Evolutionary conservation across 1,140 invertebrate species (phyloP).

Genomic region (Eupeodes corollae): DNA sequence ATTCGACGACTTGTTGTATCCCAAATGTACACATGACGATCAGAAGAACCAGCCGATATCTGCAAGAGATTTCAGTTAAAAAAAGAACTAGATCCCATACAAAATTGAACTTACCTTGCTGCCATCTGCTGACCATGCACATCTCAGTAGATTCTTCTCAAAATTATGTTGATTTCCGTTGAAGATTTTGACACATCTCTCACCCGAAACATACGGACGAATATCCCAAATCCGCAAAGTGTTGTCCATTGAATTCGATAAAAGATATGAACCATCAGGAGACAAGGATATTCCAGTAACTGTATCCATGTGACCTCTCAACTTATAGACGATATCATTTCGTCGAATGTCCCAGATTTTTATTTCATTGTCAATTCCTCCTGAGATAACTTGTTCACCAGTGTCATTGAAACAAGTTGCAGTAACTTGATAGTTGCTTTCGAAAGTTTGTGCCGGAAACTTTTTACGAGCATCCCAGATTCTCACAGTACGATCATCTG

Average conservation of each 20-base stretch:
- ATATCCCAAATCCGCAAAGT: slow-evolving; percentile 75
- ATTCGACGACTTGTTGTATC: slow-evolving; percentile 84
- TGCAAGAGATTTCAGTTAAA: slow-evolving; percentile 57
- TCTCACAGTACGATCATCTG: slow-evolving; percentile 89
- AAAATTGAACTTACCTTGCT: slow-evolving; percentile 48
- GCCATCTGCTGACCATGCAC: slow-evolving; percentile 83
- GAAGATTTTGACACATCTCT: slow-evolving; percentile 89
- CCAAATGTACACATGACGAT: slow-evolving; percentile 95
- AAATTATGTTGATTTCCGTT: slow-evolving; percentile 95
- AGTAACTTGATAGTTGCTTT: slow-evolving; percentile 77
- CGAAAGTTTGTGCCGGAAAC: slow-evolving; percentile 63
- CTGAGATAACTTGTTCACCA: slow-evolving; percentile 78
- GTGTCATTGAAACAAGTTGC: slow-evolving; percentile 93
- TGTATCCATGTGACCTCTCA: slow-evolving; percentile 86
- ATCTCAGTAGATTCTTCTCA: slow-evolving; percentile 86
- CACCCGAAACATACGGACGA: slow-evolving; percentile 68
- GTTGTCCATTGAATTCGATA: slow-evolving; percentile 97
- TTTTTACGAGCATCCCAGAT: slow-evolving; percentile 84
- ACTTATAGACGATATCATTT: slow-evolving; percentile 71
- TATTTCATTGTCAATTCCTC: slow-evolving; percentile 95
- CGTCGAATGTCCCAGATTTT: slow-evolving; percentile 98
- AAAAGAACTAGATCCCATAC: slow-evolving; percentile 11
- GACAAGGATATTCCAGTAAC: slow-evolving; percentile 87
- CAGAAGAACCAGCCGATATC: slow-evolving; percentile 84
- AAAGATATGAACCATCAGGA: slow-evolving; percentile 86